phyloP scores from a whole-genome alignment of 2,113 vertebrate species.

The Sarotherodon lohbergeri region DNA sequence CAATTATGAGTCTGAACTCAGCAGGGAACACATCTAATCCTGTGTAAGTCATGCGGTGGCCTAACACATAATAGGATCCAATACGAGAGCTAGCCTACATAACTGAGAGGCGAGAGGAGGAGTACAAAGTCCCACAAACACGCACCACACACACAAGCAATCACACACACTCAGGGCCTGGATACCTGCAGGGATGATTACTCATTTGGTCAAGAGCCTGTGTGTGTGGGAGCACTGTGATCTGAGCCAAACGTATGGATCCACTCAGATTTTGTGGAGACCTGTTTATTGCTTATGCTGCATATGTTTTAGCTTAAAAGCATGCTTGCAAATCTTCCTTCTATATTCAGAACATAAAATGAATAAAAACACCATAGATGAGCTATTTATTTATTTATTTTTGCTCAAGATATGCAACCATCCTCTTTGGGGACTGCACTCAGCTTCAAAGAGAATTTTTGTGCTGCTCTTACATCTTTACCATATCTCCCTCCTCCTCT shows the following conservation, averaged over 20 bases:
- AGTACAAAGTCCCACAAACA: neutral
- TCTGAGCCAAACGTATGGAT: constrained; percentile 4
- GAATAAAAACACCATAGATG: neutral
- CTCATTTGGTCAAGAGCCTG: constrained; percentile 38
- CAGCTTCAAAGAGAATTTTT: constrained; percentile 63
- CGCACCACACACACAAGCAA: neutral
- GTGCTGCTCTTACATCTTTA: neutral
- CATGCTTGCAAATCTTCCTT: neutral
- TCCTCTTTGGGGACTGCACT: constrained; percentile 35
- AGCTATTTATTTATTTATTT: constrained; percentile 4
- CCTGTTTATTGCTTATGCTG: neutral
- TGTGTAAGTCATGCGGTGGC: constrained; percentile 13
- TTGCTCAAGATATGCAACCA: constrained; percentile 50
- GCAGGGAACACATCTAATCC: constrained; percentile 45
- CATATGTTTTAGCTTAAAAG: neutral
- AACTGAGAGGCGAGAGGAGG: constrained; percentile 12
- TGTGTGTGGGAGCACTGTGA: constrained; percentile 19
- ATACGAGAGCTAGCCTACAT: constrained; percentile 41
- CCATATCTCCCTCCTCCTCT: neutral
- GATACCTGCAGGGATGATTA: constrained; percentile 50
- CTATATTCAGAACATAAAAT: neutral
- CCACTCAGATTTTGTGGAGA: neutral
- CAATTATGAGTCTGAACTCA: constrained; percentile 47
- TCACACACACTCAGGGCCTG: neutral
- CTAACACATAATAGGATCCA: constrained; percentile 37